phyloP scores from a whole-genome alignment of 2,797 vertebrate genomes.

The Halcyon leucocephala region DNA sequence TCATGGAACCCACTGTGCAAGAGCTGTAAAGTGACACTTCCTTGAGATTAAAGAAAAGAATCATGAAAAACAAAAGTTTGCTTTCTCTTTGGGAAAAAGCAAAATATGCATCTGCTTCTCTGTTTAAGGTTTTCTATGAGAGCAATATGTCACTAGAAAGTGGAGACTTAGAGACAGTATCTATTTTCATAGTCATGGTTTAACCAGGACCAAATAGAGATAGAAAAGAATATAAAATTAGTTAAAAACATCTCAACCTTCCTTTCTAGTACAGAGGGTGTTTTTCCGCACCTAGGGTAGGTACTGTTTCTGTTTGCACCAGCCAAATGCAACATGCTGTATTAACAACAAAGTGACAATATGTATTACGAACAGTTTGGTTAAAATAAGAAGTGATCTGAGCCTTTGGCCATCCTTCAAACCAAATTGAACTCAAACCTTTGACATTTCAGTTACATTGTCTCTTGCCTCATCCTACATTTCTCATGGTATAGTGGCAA shows the following conservation, averaged over 20 bases:
- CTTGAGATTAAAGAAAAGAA: neutral
- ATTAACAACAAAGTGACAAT: conserved; percentile 27
- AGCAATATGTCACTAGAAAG: neutral
- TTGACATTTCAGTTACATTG: conserved; percentile 62
- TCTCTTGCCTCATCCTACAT: conserved; percentile 50
- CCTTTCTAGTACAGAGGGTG: neutral
- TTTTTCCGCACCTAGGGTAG: neutral
- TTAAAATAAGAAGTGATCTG: conserved; percentile 59
- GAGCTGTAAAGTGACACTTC: neutral
- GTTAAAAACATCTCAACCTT: neutral
- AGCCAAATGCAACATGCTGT: neutral
- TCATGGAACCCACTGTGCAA: neutral
- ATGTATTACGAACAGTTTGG: neutral
- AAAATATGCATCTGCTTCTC: neutral
- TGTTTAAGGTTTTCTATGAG: neutral
- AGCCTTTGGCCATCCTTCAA: conserved; percentile 68
- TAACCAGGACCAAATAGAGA: neutral
- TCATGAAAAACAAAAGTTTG: neutral
- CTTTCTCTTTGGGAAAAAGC: neutral
- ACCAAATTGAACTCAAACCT: conserved; percentile 65
- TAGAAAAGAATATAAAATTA: neutral
- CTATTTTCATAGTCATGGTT: neutral
- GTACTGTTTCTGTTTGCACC: neutral
- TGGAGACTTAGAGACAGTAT: neutral
- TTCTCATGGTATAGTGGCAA: conserved; percentile 36